Base-by-base conservation (phyloP, 2,888 invertebrate species). In the Nomada fucata region DNA sequence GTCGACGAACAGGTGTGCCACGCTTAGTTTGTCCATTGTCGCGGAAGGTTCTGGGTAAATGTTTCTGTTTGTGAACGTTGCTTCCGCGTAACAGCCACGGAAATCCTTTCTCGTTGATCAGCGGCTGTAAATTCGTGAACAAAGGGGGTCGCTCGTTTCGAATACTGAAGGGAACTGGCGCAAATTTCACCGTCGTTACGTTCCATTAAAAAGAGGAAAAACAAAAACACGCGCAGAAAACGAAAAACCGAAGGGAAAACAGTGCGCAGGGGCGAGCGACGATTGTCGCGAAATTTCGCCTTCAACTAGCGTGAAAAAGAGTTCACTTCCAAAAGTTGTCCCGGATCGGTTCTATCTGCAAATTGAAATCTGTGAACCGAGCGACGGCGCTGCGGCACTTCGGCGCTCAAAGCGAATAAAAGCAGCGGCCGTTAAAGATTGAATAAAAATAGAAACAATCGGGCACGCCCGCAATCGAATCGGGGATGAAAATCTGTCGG, bases 101-200 rank as follows among this genome's bases (percentile, higher is more conserved):
- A 15, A 11, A 11, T 67, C 52, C 70, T 79, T 79, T 79, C 47
- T 76, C 64, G 64, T 55, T 76, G 76, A 76, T 76, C 70, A 70
- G 64, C 26, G 70, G 63, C 76, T 76, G 76, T 70, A 69, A 79
- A 79, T 65, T 64, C 64, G 59, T 42, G 78, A 59, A 79, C 63
- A 79, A 64, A 64, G 44, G n/a, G 44, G 4, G 29, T n/a, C 42
- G 29, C 50, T 76, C 44, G 70, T 64, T 47, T 9, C 70, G 47
- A 53, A 59, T 18, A 29, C 13, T n/a, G 50, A 52, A 57, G 20
- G 74, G 26, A 69, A 59, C 52, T 5, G 70, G 70, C n/a, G 64
- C 59, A 76, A 70, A 68, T 26, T 18, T 78, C 11, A 10, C 13
- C n/a, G 53, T 50, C 18, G 50, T 53, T 65, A 60, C 42, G 65